Evolutionary conservation across 2,888 invertebrate genomes (phyloP).

Genomic region (Ormyrus labotus): DNA sequence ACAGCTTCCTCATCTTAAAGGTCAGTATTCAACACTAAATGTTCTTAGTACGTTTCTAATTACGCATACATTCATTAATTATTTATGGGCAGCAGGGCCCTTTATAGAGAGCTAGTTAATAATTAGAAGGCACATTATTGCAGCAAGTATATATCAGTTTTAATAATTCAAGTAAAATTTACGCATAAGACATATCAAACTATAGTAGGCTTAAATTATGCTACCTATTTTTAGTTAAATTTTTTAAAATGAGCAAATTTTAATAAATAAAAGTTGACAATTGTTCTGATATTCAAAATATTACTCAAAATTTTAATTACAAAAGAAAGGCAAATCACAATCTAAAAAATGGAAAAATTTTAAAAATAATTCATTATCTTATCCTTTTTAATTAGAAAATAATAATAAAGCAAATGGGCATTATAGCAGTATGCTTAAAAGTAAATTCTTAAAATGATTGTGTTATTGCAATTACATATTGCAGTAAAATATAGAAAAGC

Average conservation of each 20-base stretch:
- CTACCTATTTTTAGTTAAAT: no score
- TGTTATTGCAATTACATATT: no score
- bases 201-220: background rate
- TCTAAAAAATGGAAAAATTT: no score
- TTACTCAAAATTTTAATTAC: background rate
- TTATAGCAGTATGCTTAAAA: no score
- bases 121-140: constrained; percentile 35
- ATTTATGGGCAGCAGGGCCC: constrained; percentile 55
- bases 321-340: background rate
- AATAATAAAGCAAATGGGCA: no score
- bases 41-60: constrained; percentile 1
- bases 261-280: no score
- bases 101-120: constrained; percentile 52
- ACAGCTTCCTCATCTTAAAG: constrained; percentile 97
- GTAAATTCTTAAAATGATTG: no score
- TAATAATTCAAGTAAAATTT: constrained; percentile 5
- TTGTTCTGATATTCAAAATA: no score
- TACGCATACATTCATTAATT: constrained; percentile 37
- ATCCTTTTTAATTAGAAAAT: no score
- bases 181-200: background rate
- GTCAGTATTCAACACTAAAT: constrained; percentile 78
- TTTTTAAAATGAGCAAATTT: no score
- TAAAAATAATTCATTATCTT: no score
- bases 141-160: constrained; percentile 18
- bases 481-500: no score